Percentiles rank a stretch among this genome's conserved stretches.
These are phyloP conservation scores for Maccullochella peelii DNA, from an alignment of 2,113 vertebrate species.

Conservation along the genomic window DNA sequence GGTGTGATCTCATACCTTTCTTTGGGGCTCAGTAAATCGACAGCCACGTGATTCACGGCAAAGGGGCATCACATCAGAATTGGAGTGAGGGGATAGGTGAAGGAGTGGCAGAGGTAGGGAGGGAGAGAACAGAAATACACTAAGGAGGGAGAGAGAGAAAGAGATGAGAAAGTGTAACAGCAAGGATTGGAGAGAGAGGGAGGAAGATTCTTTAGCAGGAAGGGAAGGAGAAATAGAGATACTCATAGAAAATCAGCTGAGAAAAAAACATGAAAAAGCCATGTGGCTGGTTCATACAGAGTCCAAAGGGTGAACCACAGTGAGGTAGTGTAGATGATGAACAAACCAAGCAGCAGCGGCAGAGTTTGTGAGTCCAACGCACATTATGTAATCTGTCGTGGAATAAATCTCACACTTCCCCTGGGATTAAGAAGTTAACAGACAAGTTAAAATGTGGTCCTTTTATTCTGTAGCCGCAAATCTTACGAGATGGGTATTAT, in stretches of 20 bases:
- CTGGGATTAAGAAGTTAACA: conserved; percentile 38
- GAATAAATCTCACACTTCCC: conserved; percentile 43
- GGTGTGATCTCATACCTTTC: conserved; percentile 59
- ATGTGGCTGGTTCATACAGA: conserved; percentile 52
- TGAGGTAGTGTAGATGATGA: conserved; percentile 28
- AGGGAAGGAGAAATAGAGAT: background rate
- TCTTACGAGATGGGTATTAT: conserved; percentile 52
- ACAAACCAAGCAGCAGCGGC: conserved; percentile 19
- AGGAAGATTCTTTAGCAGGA: background rate
- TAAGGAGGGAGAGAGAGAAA: background rate
- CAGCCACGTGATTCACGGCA: conserved; percentile 54
- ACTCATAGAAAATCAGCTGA: background rate
- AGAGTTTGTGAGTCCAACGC: conserved; percentile 18
- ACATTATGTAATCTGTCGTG: conserved; percentile 55
- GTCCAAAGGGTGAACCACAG: conserved; percentile 61
- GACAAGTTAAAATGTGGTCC: conserved; percentile 37
- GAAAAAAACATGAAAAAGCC: too few relatives aligned
- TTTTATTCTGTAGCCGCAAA: conserved; percentile 54
- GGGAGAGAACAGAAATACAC: conserved; percentile 24
- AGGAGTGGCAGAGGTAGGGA: conserved; percentile 18
- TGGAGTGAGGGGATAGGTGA: conserved; percentile 22
- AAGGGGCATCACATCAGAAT: conserved; percentile 44
- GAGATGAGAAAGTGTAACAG: conserved; percentile 2
- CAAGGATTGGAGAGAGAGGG: background rate
- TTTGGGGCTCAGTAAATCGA: conserved; percentile 52